A percentile compares a stretch with the other conserved stretches of the same genome.
These are phyloP conservation scores for Aspidoscelis tigris DNA, from an alignment of 2,113 vertebrate genomes.

Conservation along the genomic window DNA sequence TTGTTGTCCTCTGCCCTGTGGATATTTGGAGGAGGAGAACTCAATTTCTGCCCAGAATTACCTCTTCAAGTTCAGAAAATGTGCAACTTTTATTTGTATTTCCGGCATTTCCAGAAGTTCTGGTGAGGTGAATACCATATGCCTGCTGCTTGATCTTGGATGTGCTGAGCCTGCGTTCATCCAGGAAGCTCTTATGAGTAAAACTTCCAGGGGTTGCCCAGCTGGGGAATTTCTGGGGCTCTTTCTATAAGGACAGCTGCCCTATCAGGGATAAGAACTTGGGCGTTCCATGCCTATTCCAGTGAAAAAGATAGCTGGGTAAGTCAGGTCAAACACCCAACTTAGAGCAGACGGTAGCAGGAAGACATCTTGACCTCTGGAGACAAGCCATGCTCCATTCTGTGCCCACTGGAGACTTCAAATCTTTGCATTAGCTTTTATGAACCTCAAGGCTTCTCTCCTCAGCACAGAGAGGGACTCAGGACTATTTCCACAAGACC, in stretches of 20 bases:
- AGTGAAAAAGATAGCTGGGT: background rate
- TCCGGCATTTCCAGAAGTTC: no score
- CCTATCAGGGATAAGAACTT: background rate
- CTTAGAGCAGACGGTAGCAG: constrained; percentile 17
- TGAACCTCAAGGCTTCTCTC: constrained; percentile 56
- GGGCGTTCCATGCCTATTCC: constrained; percentile 1
- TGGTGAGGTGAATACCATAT: no score
- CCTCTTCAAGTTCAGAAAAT: no score
- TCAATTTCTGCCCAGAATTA: no score
- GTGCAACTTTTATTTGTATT: no score
- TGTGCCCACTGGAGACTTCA: constrained; percentile 47
- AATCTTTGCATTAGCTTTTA: constrained; percentile 56
- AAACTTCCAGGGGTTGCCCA: background rate
- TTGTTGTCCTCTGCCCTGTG: no score
- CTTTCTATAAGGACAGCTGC: constrained; percentile 3
- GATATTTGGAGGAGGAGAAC: no score
- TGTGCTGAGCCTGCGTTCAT: background rate
- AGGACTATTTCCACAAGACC: constrained; percentile 61
- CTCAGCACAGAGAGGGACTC: constrained; percentile 35
- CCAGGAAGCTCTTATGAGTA: background rate
- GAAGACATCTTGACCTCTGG: constrained; percentile 5
- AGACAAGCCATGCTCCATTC: constrained; percentile 16
- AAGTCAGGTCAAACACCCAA: constrained; percentile 16
- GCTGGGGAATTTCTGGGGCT: background rate
- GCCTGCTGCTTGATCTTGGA: no score